phyloP scores from a whole-genome alignment of 2,797 vertebrate species.

The Pristis pectinata region DNA sequence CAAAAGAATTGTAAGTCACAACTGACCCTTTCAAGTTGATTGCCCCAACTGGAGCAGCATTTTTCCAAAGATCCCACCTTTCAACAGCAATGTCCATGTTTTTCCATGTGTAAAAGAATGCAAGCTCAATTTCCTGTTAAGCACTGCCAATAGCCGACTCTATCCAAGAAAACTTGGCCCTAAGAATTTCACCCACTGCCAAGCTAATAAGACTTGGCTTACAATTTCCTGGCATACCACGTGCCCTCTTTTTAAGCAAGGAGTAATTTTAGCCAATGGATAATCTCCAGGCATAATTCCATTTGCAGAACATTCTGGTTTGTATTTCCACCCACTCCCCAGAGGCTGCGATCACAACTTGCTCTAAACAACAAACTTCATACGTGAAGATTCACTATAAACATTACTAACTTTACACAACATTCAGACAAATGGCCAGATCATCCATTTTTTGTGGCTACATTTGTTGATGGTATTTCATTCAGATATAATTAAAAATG shows the following conservation, averaged over 20 bases:
- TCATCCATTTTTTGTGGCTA: background rate
- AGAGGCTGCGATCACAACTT: background rate
- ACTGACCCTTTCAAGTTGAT: background rate
- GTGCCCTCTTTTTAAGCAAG: background rate
- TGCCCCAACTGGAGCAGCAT: background rate
- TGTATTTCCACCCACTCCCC: background rate
- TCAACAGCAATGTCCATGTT: background rate
- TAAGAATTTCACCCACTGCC: background rate
- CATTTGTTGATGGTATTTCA: background rate
- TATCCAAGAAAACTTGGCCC: background rate
- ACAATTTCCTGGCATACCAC: background rate
- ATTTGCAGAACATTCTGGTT: background rate
- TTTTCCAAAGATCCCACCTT: background rate
- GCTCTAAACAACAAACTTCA: background rate
- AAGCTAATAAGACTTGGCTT: background rate
- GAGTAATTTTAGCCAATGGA: background rate
- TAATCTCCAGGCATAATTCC: background rate
- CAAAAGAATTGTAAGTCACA: background rate
- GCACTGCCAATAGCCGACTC: background rate
- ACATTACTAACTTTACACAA: background rate
- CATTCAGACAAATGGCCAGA: background rate
- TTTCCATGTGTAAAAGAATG: background rate
- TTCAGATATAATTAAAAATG: too few relatives aligned
- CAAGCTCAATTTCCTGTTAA: too few relatives aligned
- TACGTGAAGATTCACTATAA: background rate